These are phyloP conservation scores for Ceratosolen solmsi DNA, from an alignment of 1,140 invertebrate genomes.

Conservation along the genomic window DNA sequence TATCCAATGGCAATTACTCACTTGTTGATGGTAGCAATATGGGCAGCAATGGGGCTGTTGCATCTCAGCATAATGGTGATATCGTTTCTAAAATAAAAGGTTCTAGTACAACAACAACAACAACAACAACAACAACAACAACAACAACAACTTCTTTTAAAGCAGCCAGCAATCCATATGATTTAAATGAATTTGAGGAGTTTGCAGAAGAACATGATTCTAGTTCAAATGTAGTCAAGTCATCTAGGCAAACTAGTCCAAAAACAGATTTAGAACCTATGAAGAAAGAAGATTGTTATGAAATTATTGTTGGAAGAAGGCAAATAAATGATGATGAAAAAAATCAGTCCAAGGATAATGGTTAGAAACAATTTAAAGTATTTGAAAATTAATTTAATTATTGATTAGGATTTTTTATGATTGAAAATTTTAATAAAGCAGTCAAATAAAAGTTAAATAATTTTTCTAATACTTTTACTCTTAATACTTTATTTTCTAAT, in stretches of 20 bases:
- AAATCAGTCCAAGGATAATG: conserved; percentile 31
- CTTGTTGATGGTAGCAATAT: conserved; percentile 67
- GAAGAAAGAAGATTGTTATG: conserved; percentile 63
- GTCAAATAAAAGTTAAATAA: not conserved
- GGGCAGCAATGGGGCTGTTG: not conserved
- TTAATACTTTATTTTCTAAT: not conserved
- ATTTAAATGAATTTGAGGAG: conserved; percentile 65
- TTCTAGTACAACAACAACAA: conserved; percentile 40
- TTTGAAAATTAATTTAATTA: not conserved
- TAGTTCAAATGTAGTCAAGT: conserved; percentile 57
- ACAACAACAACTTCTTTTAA: conserved; percentile 25
- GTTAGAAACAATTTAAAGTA: conserved; percentile 13
- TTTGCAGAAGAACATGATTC: conserved; percentile 58
- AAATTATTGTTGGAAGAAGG: conserved; percentile 57
- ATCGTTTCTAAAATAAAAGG: not conserved
- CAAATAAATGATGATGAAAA: conserved; percentile 47
- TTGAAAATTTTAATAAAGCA: not conserved
- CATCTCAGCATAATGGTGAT: conserved; percentile 19
- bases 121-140: conserved; percentile 32
- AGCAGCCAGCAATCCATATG: conserved; percentile 57
- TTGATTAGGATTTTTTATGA: not conserved
- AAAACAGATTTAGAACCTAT: conserved; percentile 51
- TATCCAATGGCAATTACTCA: conserved; percentile 80
- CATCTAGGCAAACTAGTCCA: conserved; percentile 57
- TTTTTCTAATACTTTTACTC: not conserved